Evolutionary conservation across 2,888 invertebrate species (phyloP), one percentile per base, ranked within the genome.

Genomic region (Scaptomyza cyrtandrae): DNA sequence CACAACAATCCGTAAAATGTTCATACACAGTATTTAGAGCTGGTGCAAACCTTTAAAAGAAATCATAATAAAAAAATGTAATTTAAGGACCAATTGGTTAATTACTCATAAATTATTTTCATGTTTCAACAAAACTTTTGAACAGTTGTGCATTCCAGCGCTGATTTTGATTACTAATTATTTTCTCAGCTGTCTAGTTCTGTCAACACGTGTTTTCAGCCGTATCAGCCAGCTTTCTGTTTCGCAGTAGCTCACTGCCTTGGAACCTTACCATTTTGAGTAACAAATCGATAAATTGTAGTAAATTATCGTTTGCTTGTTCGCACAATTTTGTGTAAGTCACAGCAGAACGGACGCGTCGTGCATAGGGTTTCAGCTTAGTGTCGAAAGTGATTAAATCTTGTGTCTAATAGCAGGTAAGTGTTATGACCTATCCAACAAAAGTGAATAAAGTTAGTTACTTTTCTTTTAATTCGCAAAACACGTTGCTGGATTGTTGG

Each of bases 251-350:
- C 19, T 19, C 19, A 19, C n/a, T n/a, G n/a, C n/a, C n/a, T n/a
- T n/a, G n/a, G n/a, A n/a, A 29, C 16, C 11, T 16, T 7, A 27
- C 62, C 73, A 73, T 52, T 61, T 55, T 69, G 74, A 69, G 74
- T 63, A 55, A 41, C 24, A 19, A 41, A 45, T 43, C 68, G 62
- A 73, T 35, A 49, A n/a, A 29, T 31, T 19, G 5, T 14, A 5
- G 33, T 31, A n/a, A 63, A 16, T 13, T 35, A 50, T 59, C 58
- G 69, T 48, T 56, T 31, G n/a, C 35, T 11, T 3, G 29, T 16
- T 16, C 9, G n/a, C 60, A 61, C 50, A 66, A 33, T 55, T 58
- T 48, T 35, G 35, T 35, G 60, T 10, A 27, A 71, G 58, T 61
- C 41, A 29, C 50, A 66, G 16, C 39, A 35, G 39, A 45, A 24